These are phyloP conservation scores for Zelostemma sp. DNA, from an alignment of 1,140 invertebrate genomes.

Conservation along the genomic window DNA sequence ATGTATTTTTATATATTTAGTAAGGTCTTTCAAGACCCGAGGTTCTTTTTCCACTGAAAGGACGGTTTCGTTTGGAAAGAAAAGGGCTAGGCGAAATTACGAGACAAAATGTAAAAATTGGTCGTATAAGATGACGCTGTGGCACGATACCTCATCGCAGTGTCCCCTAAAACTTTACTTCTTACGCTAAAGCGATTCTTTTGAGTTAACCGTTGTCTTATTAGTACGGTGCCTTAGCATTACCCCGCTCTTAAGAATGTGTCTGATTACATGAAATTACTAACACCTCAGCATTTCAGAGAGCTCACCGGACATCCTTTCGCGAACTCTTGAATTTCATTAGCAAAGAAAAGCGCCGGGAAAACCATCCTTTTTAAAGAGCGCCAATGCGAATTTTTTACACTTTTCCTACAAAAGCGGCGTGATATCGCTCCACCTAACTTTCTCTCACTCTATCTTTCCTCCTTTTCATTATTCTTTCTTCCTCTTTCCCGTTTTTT, in stretches of 20 bases:
- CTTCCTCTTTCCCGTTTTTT: conserved; percentile 17
- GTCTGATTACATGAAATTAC: conserved; percentile 33
- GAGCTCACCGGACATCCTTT: conserved; percentile 21
- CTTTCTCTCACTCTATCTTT: too few species aligned
- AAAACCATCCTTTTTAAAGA: conserved; percentile 39
- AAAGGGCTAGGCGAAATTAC: too few species aligned
- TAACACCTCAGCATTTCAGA: too few species aligned
- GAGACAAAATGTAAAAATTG: too few species aligned
- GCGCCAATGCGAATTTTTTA: conserved; percentile 29
- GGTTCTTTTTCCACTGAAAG: too few species aligned
- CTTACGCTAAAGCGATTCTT: conserved; percentile 15
- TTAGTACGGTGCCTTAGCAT: conserved; percentile 13
- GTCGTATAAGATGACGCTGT: too few species aligned
- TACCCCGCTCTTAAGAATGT: conserved; percentile 14
- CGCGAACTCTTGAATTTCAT: conserved; percentile 28
- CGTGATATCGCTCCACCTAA: conserved; percentile 27
- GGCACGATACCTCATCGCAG: background rate
- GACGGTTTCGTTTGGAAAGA: too few species aligned
- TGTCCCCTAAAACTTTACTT: background rate
- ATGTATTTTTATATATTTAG: too few species aligned
- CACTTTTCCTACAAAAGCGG: conserved; percentile 33
- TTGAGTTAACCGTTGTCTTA: conserved; percentile 22
- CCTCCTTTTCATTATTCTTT: background rate
- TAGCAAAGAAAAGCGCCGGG: conserved; percentile 31
- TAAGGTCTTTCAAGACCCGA: too few species aligned